A percentile compares a stretch with the other conserved stretches of the same genome.
Evolutionary conservation across 2,113 vertebrate genomes (phyloP).

Genomic region (Xenotilapia longispinis): DNA sequence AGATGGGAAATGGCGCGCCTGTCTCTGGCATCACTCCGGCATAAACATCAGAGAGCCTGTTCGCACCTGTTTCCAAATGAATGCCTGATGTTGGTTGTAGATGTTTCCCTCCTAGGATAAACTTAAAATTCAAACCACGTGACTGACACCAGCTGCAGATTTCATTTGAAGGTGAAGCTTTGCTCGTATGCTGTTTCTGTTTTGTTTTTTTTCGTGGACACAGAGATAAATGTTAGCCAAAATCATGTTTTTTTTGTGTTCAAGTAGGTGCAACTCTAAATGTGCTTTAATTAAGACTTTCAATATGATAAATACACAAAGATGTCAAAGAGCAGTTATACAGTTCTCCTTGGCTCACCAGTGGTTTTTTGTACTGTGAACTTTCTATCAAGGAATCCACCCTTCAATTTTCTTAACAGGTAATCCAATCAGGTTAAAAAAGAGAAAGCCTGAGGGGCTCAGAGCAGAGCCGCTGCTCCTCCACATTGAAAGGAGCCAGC

Average conservation of each 20-base stretch:
- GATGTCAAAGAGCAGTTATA: neutral
- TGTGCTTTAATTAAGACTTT: neutral
- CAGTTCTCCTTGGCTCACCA: neutral
- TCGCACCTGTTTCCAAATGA: neutral
- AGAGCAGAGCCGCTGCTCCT: neutral
- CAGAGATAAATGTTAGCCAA: neutral
- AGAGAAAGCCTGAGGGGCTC: neutral
- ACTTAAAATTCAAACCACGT: neutral
- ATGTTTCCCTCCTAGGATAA: neutral
- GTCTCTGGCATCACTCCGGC: neutral
- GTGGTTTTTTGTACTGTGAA: neutral
- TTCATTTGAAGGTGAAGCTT: neutral
- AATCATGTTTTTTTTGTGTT: neutral
- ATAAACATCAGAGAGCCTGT: neutral
- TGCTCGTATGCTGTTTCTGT: neutral
- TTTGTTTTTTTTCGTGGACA: neutral
- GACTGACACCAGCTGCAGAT: neutral
- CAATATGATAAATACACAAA: neutral
- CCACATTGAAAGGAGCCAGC: neutral
- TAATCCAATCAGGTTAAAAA: neutral
- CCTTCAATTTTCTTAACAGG: neutral
- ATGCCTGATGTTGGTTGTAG: neutral
- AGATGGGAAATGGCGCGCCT: neutral
- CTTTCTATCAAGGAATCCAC: neutral
- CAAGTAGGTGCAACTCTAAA: neutral